Base-by-base conservation (phyloP, 2,797 vertebrate species). In the Amblyraja radiata region DNA sequence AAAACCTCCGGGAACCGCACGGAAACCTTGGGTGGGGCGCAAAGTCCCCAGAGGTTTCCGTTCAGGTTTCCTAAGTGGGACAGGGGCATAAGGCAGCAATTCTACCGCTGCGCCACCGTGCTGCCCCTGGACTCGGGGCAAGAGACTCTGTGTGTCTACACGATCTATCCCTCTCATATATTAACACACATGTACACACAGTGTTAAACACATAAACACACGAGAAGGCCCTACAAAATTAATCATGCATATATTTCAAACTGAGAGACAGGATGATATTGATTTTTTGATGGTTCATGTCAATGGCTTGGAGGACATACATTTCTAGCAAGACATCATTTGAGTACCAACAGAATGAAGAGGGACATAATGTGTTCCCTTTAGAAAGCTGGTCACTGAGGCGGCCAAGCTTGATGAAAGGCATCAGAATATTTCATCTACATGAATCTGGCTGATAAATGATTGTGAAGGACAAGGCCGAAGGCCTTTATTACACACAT, bases 331-430 rank as follows among this genome's bases (percentile, higher is more conserved):
- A 86, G 83, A 86, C 28, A 86, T 86, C 81, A 84, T 84, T 61
- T 58, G 61, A 61, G 23, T 86, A 86, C 84, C 65, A 65, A 86
- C 83, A 36, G 84, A 88, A 88, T 88, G 84, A 36, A 88, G 84
- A n/a, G 68, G 61, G 61, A 36, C 61, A 88, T 88, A 88, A 68
- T 68, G 68, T 18, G 61, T 63, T 86, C 28, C 83, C 58, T 86
- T 65, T 10, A n/a, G 61, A 88, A 86, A 86, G 61, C 83, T 61
- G 58, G 54, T n/a, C 83, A 63, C 83, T 63, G 58, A 86, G 83
- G 63, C 61, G n/a, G n/a, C 58, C 14, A 14, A 6, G 28, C 28
- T 65, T 14, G 1, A 86, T 63, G 68, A 65, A 88, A 88, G 63
- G n/a, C 63, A 88, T 21, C n/a, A 65, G 68, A 88, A 88, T 88